A percentile compares a stretch with the other conserved stretches of the same genome.
phyloP scores from a whole-genome alignment of 2,797 vertebrate genomes.

The Sternarchorhynchus goeldii region DNA sequence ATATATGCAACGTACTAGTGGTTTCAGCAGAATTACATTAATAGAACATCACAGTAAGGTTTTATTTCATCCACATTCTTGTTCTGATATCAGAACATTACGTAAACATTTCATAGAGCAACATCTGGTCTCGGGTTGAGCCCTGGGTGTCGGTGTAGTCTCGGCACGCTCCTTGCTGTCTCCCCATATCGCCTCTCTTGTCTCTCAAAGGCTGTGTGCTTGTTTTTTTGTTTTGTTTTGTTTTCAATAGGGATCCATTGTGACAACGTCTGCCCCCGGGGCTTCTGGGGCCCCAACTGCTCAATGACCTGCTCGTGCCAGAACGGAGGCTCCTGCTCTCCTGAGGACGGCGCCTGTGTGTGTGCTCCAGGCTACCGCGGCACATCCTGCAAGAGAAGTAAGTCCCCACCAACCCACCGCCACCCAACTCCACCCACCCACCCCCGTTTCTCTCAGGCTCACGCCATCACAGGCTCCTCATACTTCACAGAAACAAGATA shows the following conservation, averaged over 20 bases:
- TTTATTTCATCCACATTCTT: too few relatives aligned
- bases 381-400: constrained; percentile 95
- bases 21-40: too few relatives aligned
- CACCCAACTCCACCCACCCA: too few relatives aligned
- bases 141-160: too few relatives aligned
- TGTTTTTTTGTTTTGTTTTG: constrained; percentile 27
- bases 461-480: background rate
- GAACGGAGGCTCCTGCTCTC: constrained; percentile 94
- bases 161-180: too few relatives aligned
- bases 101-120: too few relatives aligned
- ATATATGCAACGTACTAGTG: too few relatives aligned
- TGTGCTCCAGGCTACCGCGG: constrained; percentile 94
- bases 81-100: too few relatives aligned
- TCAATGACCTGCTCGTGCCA: constrained; percentile 94
- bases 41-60: too few relatives aligned
- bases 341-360: constrained; percentile 92
- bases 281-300: constrained; percentile 97
- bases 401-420: constrained; percentile 60
- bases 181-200: too few relatives aligned
- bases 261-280: constrained; percentile 87
- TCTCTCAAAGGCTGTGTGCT: background rate
- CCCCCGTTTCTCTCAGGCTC: background rate
- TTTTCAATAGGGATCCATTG: constrained; percentile 87
- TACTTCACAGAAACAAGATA: constrained; percentile 6
- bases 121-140: too few relatives aligned